Evolutionary conservation across 2,888 invertebrate genomes (phyloP).

Genomic region (Plusia festucae): DNA sequence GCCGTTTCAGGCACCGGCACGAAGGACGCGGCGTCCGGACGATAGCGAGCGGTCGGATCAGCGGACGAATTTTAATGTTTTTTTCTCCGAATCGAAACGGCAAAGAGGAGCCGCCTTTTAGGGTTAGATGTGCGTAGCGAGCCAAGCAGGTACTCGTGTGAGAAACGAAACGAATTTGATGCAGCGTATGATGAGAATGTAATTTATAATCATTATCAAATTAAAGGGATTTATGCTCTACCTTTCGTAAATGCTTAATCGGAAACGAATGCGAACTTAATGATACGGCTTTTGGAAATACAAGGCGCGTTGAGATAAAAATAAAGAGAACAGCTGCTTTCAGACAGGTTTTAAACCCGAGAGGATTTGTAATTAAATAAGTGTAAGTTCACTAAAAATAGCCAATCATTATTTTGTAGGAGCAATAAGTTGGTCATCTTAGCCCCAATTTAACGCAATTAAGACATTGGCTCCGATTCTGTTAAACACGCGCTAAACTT

Average conservation of each 20-base stretch:
- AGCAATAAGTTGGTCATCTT: constrained; percentile 29
- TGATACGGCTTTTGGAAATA: constrained; percentile 45
- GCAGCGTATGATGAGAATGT: constrained; percentile 48
- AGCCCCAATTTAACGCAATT: constrained; percentile 42
- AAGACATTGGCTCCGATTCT: no score
- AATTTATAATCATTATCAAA: constrained; percentile 57
- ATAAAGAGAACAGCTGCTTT: constrained; percentile 29
- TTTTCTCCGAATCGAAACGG: constrained; percentile 71
- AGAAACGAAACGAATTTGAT: constrained; percentile 47
- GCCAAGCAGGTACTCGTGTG: constrained; percentile 49
- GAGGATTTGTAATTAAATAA: constrained; percentile 45
- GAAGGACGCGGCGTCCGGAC: constrained; percentile 67
- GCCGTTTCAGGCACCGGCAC: constrained; percentile 63
- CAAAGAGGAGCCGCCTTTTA: constrained; percentile 68
- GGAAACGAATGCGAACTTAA: constrained; percentile 59
- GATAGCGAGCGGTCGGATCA: constrained; percentile 52
- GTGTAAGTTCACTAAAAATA: constrained; percentile 43
- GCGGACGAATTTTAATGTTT: constrained; percentile 74
- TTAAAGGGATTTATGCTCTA: constrained; percentile 50
- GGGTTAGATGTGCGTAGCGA: constrained; percentile 55
- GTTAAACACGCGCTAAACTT: no score
- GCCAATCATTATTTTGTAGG: constrained; percentile 20
- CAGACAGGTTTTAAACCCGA: constrained; percentile 21
- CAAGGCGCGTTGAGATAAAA: constrained; percentile 17
- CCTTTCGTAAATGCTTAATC: constrained; percentile 51